Conservation (phyloP, 2,888 invertebrate genomes). For the Craniophora ligustri region DNA sequence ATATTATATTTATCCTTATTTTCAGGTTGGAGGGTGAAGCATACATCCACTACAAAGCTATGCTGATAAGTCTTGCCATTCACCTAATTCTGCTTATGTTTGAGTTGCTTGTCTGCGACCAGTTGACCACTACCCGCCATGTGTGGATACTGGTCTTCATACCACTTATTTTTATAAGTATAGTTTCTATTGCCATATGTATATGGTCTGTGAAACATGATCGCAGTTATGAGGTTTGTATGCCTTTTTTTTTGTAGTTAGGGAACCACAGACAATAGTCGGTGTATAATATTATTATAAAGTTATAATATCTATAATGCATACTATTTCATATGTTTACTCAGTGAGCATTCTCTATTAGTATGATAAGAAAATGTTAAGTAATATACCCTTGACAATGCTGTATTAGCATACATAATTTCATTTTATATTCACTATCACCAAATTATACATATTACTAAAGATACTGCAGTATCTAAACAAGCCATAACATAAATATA, state of each 20-base stretch:
- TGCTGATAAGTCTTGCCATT: slow-evolving; percentile 98
- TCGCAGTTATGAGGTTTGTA: slow-evolving; percentile 96
- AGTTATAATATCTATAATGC: no score
- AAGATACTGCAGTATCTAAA: no score
- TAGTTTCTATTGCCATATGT: slow-evolving; percentile 98
- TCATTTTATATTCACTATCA: no score
- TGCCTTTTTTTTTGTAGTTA: slow-evolving; percentile 14
- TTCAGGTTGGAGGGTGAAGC: slow-evolving; percentile 97
- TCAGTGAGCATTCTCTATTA: no score
- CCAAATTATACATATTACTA: no score
- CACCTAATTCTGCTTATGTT: slow-evolving; percentile 98
- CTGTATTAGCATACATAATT: no score
- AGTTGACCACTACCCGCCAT: slow-evolving; percentile 95
- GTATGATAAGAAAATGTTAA: no score
- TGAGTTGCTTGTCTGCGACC: slow-evolving; percentile 98
- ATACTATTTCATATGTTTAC: no score
- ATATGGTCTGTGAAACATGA: slow-evolving; percentile 99
- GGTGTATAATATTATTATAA: no score
- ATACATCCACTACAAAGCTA: slow-evolving; percentile 99
- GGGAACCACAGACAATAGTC: no score
- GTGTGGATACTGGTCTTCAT: slow-evolving; percentile 97
- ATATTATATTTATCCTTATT: slow-evolving; percentile 51
- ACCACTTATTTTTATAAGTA: slow-evolving; percentile 98
- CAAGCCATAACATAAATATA: no score
- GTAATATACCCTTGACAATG: no score